These are phyloP conservation scores for Fukomys damarensis DNA, from an alignment of 2,113 vertebrate species.

Conservation along the genomic window DNA sequence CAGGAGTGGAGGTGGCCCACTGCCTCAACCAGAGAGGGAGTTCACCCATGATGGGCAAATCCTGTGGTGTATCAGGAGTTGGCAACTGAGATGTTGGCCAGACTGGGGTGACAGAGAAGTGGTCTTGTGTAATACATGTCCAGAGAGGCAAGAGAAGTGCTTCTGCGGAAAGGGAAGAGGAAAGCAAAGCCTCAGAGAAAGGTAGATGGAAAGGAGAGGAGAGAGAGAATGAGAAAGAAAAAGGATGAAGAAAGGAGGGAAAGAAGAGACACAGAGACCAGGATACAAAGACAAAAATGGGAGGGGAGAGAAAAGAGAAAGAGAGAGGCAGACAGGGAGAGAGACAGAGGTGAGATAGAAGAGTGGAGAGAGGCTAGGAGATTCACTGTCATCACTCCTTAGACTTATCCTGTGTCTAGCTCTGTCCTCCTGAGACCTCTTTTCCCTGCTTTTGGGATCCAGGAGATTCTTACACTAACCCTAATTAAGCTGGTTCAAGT, in stretches of 20 bases:
- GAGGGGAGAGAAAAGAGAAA: background rate
- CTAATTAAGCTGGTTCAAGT: background rate
- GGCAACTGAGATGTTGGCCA: background rate
- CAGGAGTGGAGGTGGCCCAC: background rate
- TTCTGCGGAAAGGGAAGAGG: background rate
- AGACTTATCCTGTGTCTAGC: background rate
- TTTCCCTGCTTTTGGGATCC: background rate
- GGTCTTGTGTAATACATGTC: background rate
- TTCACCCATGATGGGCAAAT: background rate
- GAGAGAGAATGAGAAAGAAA: background rate
- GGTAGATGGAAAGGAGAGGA: background rate
- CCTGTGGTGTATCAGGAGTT: background rate
- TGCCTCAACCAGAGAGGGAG: background rate
- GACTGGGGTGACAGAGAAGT: background rate
- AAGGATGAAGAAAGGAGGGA: too few species aligned
- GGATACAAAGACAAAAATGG: background rate
- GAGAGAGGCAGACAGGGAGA: background rate
- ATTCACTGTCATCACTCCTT: background rate
- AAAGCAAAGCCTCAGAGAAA: background rate
- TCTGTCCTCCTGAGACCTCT: background rate
- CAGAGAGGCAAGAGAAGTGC: background rate
- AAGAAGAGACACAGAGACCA: background rate
- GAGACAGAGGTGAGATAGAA: background rate
- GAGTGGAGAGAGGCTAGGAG: too few species aligned
- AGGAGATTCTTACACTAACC: conserved; percentile 19